phyloP scores from a whole-genome alignment of 2,888 invertebrate species.

The Orthonychiurus folsomi region DNA sequence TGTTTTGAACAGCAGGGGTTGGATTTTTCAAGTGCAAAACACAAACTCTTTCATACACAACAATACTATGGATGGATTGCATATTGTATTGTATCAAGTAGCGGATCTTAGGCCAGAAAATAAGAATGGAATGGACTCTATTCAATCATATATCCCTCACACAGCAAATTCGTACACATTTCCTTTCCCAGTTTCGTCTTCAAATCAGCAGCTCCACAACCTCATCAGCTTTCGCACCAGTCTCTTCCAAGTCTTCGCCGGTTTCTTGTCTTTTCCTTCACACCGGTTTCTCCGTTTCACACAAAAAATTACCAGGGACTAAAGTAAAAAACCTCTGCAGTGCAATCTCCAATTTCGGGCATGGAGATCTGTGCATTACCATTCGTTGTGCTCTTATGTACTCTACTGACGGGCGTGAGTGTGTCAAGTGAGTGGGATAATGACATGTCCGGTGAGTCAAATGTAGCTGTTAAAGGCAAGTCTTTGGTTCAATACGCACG shows the following conservation, averaged over 20 bases:
- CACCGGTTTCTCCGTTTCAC: not conserved
- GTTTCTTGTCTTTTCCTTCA: conserved; percentile 3
- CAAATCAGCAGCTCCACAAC: too few relatives aligned
- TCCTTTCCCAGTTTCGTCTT: too few relatives aligned
- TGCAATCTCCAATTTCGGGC: too few relatives aligned
- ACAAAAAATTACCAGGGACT: not conserved
- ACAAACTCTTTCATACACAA: not conserved
- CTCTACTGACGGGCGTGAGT: not conserved
- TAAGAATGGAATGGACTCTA: not conserved
- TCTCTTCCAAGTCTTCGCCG: conserved; percentile 10
- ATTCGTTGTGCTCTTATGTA: not conserved
- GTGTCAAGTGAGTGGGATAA: not conserved
- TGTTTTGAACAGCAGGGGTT: not conserved
- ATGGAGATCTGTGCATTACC: not conserved
- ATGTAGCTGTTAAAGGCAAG: conserved; percentile 4
- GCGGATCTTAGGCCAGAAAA: not conserved
- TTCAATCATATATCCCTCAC: not conserved
- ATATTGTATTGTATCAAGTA: not conserved
- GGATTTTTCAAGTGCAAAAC: not conserved
- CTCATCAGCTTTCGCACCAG: not conserved
- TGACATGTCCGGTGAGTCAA: not conserved
- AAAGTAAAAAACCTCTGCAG: not conserved
- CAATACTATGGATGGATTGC: not conserved
- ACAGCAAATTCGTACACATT: too few relatives aligned
- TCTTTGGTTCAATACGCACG: conserved; percentile 23